phyloP scores from a whole-genome alignment of 1,140 invertebrate species.

The Lasioglossum albipes region DNA sequence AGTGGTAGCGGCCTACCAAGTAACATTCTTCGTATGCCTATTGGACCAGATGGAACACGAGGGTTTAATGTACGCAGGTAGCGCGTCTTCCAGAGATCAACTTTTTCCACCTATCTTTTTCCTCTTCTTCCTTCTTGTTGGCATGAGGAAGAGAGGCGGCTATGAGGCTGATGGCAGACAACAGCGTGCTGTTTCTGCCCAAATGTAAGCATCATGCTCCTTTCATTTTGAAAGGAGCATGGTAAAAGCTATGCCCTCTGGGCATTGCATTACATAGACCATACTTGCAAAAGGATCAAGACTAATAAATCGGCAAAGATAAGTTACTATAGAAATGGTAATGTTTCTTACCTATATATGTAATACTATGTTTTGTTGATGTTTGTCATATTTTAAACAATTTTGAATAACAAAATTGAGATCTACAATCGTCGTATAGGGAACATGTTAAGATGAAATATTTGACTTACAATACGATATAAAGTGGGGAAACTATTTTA shows the following conservation, averaged over 20 bases:
- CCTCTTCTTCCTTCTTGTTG: slow-evolving; percentile 64
- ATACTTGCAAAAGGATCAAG: slow-evolving; percentile 34
- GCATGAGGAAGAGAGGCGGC: slow-evolving; percentile 67
- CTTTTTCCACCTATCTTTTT: slow-evolving; percentile 67
- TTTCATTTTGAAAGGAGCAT: slow-evolving; percentile 27
- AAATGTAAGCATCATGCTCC: slow-evolving; percentile 19
- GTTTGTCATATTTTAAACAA: slow-evolving; percentile 42
- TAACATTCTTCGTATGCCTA: slow-evolving; percentile 81
- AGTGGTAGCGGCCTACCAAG: slow-evolving; percentile 59
- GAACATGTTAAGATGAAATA: slow-evolving; percentile 24
- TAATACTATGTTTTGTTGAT: slow-evolving; percentile 48
- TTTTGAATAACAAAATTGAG: slow-evolving; percentile 23
- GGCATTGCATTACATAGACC: slow-evolving; percentile 16
- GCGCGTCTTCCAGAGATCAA: slow-evolving; percentile 67
- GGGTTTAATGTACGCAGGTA: slow-evolving; percentile 83
- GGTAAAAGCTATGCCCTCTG: slow-evolving; percentile 23
- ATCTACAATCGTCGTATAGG: not conserved
- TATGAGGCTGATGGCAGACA: slow-evolving; percentile 76
- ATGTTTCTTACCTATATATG: slow-evolving; percentile 45
- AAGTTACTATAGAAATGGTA: slow-evolving; percentile 37
- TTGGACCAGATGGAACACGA: slow-evolving; percentile 82
- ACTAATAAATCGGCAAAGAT: slow-evolving; percentile 36
- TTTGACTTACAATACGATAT: slow-evolving; percentile 12
- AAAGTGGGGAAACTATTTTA: slow-evolving; percentile 30
- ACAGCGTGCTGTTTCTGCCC: slow-evolving; percentile 51